Evolutionary conservation across 2,888 invertebrate genomes (phyloP), one percentile per base, ranked within the genome.

Genomic region (Epsilonema sp.): DNA sequence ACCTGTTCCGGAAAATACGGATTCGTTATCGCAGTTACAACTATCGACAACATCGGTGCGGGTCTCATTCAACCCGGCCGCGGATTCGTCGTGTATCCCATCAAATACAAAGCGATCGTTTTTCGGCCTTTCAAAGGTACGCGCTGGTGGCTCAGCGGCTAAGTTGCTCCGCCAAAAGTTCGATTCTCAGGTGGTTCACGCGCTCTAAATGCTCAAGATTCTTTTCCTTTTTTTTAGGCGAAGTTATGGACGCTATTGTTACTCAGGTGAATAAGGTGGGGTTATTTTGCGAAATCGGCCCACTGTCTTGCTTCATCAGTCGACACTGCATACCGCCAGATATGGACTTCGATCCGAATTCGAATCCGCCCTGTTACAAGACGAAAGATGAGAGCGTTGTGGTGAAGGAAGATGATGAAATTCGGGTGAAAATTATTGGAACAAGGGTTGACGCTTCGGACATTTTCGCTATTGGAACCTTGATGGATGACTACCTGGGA

Each of bases 1-100:
- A 97, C 94, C 0, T 97, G 97, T 66, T 92, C 90, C 1, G 97
- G 97, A 67, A 97, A 97, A 62, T 90, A 97, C 74, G 97, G 97
- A 2, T 99, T 97, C 69, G 92, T 97, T 1, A 90, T 97, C 65
- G 94, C 97, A 47, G 97, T 99, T 1, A 99, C 97, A 13, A 89
- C 90, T n/a, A 97, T 97, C 62, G 94, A 97, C 66, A 90, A 84
- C 63, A 94, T 97, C 62, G 97, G 97, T 5, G 85, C 90, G 31
- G 97, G 97, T 31, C 73, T 90, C 26, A 94, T 97, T 60, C 84
- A 92, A 63, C 90, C 94, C 0, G 89, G 94, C 0, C 82, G 90
- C 65, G 97, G 97, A 0, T 99, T 94, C 72, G 97, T 97, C 22
- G 82, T 92, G 0, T 99, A 97, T 67, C 92, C 92, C 24, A 90